Percentiles rank a stretch among this genome's conserved stretches.
phyloP scores from a whole-genome alignment of 1,140 invertebrate species.

The Aradophagus sp. region DNA sequence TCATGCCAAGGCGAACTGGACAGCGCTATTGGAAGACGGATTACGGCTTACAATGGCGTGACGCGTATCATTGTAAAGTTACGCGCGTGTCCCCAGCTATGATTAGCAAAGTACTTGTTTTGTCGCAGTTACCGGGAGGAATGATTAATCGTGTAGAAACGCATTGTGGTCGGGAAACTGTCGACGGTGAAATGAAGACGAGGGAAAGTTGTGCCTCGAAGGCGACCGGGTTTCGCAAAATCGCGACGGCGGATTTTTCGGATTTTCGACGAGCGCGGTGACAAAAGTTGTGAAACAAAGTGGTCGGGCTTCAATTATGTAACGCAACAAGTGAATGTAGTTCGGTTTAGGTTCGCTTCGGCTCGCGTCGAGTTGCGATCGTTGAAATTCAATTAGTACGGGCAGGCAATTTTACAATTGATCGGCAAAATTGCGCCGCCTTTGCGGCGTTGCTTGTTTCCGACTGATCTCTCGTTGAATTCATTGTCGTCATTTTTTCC shows the following conservation, averaged over 20 bases:
- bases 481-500: too few relatives aligned
- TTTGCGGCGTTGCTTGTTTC: too few relatives aligned
- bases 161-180: slow-evolving; percentile 24
- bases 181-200: slow-evolving; percentile 25
- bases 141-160: slow-evolving; percentile 51
- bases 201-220: slow-evolving; percentile 10
- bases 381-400: slow-evolving; percentile 50
- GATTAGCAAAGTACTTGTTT: slow-evolving; percentile 55
- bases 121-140: slow-evolving; percentile 25
- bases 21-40: slow-evolving; percentile 50
- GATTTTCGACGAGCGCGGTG: slow-evolving; percentile 22
- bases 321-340: slow-evolving; percentile 47
- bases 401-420: slow-evolving; percentile 33
- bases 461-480: too few relatives aligned
- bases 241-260: slow-evolving; percentile 7
- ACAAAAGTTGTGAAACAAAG: slow-evolving; percentile 53
- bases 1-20: slow-evolving; percentile 57
- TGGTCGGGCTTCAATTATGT: slow-evolving; percentile 50
- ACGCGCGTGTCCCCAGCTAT: slow-evolving; percentile 44
- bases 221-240: too few relatives aligned
- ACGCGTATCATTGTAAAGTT: slow-evolving; percentile 49
- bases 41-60: slow-evolving; percentile 48
- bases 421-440: too few relatives aligned
- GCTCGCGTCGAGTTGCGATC: slow-evolving; percentile 32
- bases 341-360: slow-evolving; percentile 21